Evolutionary conservation across 35 echinoderm and acorn worm genomes (phyloP), one percentile per base, ranked within the genome.

Genomic region (Lytechinus variegatus): DNA sequence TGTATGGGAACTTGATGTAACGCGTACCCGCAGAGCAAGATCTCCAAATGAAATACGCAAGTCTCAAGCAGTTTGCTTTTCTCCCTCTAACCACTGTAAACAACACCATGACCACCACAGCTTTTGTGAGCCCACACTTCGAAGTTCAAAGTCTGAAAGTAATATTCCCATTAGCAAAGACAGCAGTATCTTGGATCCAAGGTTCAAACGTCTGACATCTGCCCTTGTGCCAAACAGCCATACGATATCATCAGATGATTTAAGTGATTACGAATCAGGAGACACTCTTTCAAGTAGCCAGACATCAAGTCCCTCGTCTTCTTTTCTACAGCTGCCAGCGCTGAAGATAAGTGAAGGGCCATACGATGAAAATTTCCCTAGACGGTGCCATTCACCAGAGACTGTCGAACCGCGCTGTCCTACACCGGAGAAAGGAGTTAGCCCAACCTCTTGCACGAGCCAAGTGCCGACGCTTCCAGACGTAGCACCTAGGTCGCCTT

Each of bases 141-240:
- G 89, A 57, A 53, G 54, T 27, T 28, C 89, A 53, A 96, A 92
- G 60, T 96, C 95, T 10, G 95, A 96, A 51, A 71, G 88, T 14
- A 96, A 91, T 86, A 51, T 96, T 7, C 8, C 54, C 11, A 29
- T 52, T 2, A 9, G 33, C 28, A 53, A 60, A 91, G 61, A 61
- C 55, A 72, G 11, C 21, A 92, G 28, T 53, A 54, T 91, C 4
- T 89, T 56, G 56, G 95, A 96, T 93, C 95, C 95, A 52, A 51
- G 95, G 56, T 96, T 96, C 66, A 89, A 96, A 60, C 89, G 91
- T n/a, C 95, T 96, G 10, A 55, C 87, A 51, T 96, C 95, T 5
- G 57, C 56, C 61, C 88, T 96, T 33, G 95, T 96, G 14, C 88
- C 55, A 27, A 91, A 96, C 24, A 60, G 79, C 52, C 52, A 27